phyloP scores from a whole-genome alignment of 2,797 vertebrate genomes.

The Lagodon rhomboides region DNA sequence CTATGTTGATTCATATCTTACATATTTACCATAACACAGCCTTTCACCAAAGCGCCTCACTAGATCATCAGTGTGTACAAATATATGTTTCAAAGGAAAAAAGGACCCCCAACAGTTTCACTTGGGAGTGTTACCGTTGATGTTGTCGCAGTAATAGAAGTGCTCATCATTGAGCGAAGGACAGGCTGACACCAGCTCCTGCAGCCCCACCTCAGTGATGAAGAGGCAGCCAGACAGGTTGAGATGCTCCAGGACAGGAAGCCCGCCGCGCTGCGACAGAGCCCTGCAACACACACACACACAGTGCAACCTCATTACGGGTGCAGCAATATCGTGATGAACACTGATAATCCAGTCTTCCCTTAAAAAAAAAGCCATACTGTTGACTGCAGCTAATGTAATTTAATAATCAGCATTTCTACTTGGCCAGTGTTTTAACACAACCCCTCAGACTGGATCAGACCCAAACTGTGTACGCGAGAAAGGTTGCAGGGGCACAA shows the following conservation, averaged over 20 bases:
- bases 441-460: not conserved
- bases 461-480: conserved; percentile 1
- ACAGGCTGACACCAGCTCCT: conserved; percentile 94
- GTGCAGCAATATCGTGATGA: not conserved
- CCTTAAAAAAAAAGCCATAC: not conserved
- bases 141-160: conserved; percentile 99
- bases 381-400: not conserved
- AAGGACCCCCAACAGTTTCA: not conserved
- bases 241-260: conserved; percentile 95
- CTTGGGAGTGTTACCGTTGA: conserved; percentile 90
- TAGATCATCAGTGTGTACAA: not conserved
- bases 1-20: too few species aligned
- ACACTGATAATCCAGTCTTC: conserved; percentile 12
- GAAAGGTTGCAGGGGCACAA: not conserved
- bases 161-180: conserved; percentile 97
- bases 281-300: conserved; percentile 83
- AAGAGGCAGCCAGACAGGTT: conserved; percentile 97
- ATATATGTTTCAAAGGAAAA: not conserved
- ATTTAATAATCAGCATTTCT: conserved; percentile 8
- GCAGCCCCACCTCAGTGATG: conserved; percentile 94
- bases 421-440: not conserved
- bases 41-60: not conserved
- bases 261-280: conserved; percentile 92
- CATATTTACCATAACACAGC: conserved; percentile 6
- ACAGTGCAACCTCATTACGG: conserved; percentile 15